Base-by-base conservation (phyloP, 2,797 vertebrate genomes). In the Channallabes apus region DNA sequence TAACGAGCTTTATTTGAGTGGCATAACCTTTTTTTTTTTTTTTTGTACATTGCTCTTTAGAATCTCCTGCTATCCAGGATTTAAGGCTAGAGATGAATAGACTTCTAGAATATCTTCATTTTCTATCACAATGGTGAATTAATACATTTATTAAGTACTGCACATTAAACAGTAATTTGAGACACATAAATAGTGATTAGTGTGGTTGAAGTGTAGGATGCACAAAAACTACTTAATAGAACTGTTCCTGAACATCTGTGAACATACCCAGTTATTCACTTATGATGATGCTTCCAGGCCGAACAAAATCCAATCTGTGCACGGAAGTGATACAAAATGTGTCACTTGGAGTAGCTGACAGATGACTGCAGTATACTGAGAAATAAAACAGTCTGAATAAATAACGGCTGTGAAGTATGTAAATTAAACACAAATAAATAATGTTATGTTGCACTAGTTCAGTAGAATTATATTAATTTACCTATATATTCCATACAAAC, bases 71-170 rank as follows among this genome's bases (percentile, higher is more conserved):
- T 88, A 84, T 76, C 14, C 83, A 73, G 81, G 72, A 84, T 89
- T 75, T 79, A 81, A 86, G 73, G 85, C 88, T 85, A 82, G 32
- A 88, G 86, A 91, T 93, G 92, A 91, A 92, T 89, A 82, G 82
- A 88, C 88, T 88, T 51, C 4, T 38, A 35, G 35, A 35, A 88
- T 91, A 90, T 93, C 46, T 91, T 85, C 2, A 59, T 6, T 35
- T 90, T 88, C 32, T 56, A 83, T 81, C 72, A 59, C n/a, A 3
- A 58, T 76, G 6, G 17, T 58, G 54, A 77, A 58, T 22, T 32
- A 20, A 9, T 56, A 76, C 6, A 15, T 73, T 73, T 27, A 54
- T n/a, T 54, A 8, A 46, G 24, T 27, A 29, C 27, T 32, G 32
- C 29, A 77, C 14, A 12, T 4, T 58, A 76, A 58, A 76, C 32